Conservation (phyloP, 2,113 vertebrate species). For the Morone saxatilis region DNA sequence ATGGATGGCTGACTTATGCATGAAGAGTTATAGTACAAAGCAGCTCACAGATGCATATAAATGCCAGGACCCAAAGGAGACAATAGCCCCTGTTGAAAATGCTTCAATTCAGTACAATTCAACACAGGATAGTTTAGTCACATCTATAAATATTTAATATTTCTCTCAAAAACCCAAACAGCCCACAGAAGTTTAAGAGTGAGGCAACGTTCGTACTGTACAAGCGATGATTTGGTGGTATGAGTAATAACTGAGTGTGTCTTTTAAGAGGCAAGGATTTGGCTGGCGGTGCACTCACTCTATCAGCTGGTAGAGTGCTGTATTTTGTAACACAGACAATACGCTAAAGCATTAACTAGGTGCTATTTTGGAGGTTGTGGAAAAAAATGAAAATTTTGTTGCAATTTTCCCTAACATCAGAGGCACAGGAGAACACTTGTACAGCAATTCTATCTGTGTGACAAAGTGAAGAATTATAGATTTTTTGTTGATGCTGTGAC, state of each 20-base stretch:
- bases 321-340: conserved; percentile 7
- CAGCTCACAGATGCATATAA: conserved; percentile 64
- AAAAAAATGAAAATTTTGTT: background rate
- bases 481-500: background rate
- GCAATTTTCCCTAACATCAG: background rate
- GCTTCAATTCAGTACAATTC: conserved; percentile 35
- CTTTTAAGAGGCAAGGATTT: conserved; percentile 44
- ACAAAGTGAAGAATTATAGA: background rate
- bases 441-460: background rate
- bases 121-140: conserved; percentile 27
- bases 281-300: conserved; percentile 12
- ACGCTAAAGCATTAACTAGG: background rate
- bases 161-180: conserved; percentile 46
- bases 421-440: background rate
- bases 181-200: conserved; percentile 37
- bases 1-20: conserved; percentile 54
- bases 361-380: conserved; percentile 15
- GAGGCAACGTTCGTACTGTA: conserved; percentile 42
- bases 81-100: conserved; percentile 32
- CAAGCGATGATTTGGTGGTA: conserved; percentile 20
- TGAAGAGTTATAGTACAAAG: conserved; percentile 49
- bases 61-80: conserved; percentile 65
- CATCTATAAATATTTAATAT: conserved; percentile 50
- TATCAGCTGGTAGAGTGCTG: conserved; percentile 22
- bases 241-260: conserved; percentile 51